Conservation (phyloP, 2,113 vertebrate genomes). For the Tringa solitaria region DNA sequence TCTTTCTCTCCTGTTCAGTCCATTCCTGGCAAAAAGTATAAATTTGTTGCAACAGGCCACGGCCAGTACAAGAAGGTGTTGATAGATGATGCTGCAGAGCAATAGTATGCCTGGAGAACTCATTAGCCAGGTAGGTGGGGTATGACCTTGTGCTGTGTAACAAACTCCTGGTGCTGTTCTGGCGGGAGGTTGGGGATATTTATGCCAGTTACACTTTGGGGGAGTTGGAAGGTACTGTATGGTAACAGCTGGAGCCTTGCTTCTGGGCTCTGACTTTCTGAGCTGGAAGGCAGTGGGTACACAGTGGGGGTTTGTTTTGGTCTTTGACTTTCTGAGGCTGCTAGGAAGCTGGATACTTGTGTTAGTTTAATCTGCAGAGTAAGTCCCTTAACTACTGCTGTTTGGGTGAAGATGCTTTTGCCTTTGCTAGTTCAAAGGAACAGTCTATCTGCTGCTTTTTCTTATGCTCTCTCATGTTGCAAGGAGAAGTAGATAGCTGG, state of each 20-base stretch:
- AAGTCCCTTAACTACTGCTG: background rate
- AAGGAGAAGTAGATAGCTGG: background rate
- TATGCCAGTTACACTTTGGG: background rate
- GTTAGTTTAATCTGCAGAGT: background rate
- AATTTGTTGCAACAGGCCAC: slow-evolving; percentile 87
- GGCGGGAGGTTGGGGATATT: background rate
- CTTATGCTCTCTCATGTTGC: background rate
- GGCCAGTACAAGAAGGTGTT: slow-evolving; percentile 91
- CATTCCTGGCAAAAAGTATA: slow-evolving; percentile 78
- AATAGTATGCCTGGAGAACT: background rate
- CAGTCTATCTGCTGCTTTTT: background rate
- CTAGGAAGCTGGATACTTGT: background rate
- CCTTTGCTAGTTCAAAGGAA: background rate
- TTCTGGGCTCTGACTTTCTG: background rate
- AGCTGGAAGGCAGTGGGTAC: background rate
- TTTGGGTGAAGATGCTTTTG: background rate
- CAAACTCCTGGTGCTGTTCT: background rate
- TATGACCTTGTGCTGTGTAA: background rate
- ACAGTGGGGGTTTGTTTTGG: background rate
- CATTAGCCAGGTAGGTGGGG: slow-evolving; percentile 56
- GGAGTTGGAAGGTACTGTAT: background rate
- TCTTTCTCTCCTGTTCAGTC: slow-evolving; percentile 63
- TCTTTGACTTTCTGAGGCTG: background rate
- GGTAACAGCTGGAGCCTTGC: background rate
- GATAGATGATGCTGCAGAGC: slow-evolving; percentile 61